Base-by-base conservation (phyloP, 2,797 vertebrate genomes). In the Premnoplex brunnescens region DNA sequence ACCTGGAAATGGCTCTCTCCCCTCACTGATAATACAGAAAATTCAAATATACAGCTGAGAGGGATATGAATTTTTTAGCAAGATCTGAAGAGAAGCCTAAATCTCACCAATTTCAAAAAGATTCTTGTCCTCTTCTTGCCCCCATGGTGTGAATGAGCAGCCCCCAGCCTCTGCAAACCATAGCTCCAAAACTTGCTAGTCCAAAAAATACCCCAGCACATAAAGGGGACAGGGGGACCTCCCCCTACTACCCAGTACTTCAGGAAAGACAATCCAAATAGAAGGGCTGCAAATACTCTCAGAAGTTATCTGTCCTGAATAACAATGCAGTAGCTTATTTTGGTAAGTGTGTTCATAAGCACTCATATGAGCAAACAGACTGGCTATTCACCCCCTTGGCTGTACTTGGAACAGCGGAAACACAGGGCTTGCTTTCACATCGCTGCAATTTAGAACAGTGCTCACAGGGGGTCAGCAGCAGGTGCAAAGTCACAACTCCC, bases 51-150 rank as follows among this genome's bases (percentile, higher is more conserved):
- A 68, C 3, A 78, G 24, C 39, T n/a, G 32, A 80, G 36, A 54
- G 28, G 10, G n/a, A 28, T 17, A 66, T 0, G 2, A 64, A 63
- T 51, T 58, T 44, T 43, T 68, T 0, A 54, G 32, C 0, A 5
- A 85, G 56, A 76, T 28, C 20, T 2, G 7, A 75, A 58, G 16
- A 62, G 2, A 2, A 67, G 75, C 24, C 14, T 36, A 32, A 73
- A 66, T 69, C 26, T 76, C 59, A 59, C 4, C 11, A 37, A 23
- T 58, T 66, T 74, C 60, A 63, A 67, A 34, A 54, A 32, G 18
- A 63, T 55, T 63, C 20, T 37, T 14, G 3, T 24, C 12, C 20
- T 44, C 62, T 89, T 59, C 71, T 54, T 32, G 32, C 19, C 8
- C 12, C 41, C 15, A 12, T 7, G 32, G 13, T 21, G 54, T 34